Percentiles rank a stretch among this genome's conserved stretches.
These are phyloP conservation scores for Thalassoma bifasciatum DNA, from an alignment of 2,113 vertebrate genomes.

Conservation along the genomic window DNA sequence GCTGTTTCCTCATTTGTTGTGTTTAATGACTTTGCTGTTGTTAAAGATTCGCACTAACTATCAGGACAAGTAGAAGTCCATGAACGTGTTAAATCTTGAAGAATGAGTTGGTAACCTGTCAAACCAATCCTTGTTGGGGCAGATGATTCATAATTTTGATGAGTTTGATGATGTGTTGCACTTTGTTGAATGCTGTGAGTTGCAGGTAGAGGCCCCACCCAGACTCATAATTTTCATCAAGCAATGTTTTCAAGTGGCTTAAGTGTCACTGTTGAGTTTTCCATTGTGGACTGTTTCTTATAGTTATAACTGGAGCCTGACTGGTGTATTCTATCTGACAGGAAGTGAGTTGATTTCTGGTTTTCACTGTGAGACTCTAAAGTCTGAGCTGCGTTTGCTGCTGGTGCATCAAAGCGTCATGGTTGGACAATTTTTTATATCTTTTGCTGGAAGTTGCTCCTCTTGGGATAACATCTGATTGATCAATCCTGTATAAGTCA, in stretches of 20 bases:
- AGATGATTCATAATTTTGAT: background rate
- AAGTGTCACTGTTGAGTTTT: background rate
- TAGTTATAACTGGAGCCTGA: background rate
- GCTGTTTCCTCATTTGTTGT: constrained; percentile 25
- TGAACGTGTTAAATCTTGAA: background rate
- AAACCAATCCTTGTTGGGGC: constrained; percentile 6
- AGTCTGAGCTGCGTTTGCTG: too few species aligned
- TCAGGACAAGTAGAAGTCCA: background rate
- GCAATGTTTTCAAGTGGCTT: background rate
- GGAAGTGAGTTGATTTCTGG: too few species aligned
- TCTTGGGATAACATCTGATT: background rate
- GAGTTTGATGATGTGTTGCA: background rate
- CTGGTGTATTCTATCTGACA: background rate
- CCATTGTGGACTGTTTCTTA: background rate
- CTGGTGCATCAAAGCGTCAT: too few species aligned
- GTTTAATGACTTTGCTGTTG: constrained; percentile 25
- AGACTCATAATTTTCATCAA: background rate
- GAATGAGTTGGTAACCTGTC: background rate
- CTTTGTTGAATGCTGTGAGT: background rate
- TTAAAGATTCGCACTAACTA: constrained; percentile 1
- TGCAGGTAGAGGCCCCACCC: constrained; percentile 3
- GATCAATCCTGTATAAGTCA: background rate
- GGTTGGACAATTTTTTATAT: too few species aligned
- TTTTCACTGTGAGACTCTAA: too few species aligned
- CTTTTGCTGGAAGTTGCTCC: background rate